phyloP scores from a whole-genome alignment of 2,113 vertebrate genomes.

The Hemibagrus wyckioides region DNA sequence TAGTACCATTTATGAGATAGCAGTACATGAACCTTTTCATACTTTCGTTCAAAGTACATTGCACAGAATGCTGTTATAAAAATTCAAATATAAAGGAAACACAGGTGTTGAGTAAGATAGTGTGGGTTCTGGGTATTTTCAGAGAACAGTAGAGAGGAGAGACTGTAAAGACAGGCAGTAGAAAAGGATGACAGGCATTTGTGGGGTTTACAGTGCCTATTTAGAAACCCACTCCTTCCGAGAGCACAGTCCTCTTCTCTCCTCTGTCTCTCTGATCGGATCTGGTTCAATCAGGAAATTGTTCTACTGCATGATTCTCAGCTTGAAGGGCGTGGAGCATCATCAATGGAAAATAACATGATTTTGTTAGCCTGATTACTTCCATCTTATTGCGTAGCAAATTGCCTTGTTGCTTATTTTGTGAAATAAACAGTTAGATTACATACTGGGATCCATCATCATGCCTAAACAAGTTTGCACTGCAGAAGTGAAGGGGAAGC shows the following conservation, averaged over 20 bases:
- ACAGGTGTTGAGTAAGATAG: background rate
- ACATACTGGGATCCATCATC: background rate
- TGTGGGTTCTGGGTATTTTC: background rate
- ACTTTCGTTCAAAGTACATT: background rate
- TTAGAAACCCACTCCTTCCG: background rate
- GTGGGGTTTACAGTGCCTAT: background rate
- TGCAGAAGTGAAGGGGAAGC: background rate
- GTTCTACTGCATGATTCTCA: background rate
- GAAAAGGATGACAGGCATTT: background rate
- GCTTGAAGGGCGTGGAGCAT: background rate
- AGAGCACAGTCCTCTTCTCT: background rate
- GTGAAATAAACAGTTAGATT: background rate
- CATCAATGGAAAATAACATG: background rate
- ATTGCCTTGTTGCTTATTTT: background rate
- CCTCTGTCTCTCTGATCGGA: background rate
- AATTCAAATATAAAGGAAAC: background rate
- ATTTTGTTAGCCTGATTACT: slow-evolving; percentile 13
- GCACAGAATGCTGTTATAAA: background rate
- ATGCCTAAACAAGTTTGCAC: background rate
- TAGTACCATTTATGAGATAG: slow-evolving; percentile 4
- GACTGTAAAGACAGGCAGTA: background rate
- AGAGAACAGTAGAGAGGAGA: background rate
- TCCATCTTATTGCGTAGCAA: background rate
- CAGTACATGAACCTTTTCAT: background rate
- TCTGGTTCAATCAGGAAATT: background rate